Conservation (phyloP, 1,140 invertebrate species). For the Drosophila saltans region DNA sequence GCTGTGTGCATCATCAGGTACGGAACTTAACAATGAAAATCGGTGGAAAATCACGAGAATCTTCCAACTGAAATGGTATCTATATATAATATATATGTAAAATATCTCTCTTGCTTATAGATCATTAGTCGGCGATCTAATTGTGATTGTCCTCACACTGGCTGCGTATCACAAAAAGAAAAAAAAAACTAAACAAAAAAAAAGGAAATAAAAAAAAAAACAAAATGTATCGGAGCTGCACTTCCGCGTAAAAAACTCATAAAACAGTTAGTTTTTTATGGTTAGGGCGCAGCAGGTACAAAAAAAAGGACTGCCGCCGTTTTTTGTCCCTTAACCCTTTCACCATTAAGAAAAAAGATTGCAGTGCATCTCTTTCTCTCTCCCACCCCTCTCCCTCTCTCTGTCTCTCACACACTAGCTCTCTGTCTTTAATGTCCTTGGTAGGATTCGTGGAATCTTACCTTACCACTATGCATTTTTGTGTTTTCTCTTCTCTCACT, state of each 20-base stretch:
- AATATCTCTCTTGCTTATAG: constrained; percentile 13
- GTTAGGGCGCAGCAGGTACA: constrained; percentile 13
- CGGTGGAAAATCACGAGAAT: constrained; percentile 76
- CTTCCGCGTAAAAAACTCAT: constrained; percentile 69
- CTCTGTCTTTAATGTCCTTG: constrained; percentile 56
- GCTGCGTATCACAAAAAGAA: neutral
- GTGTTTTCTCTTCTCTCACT: constrained; percentile 11
- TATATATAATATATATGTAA: constrained; percentile 29
- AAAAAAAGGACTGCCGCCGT: constrained; percentile 30
- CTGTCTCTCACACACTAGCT: constrained; percentile 13
- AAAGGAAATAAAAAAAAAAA: constrained; percentile 26
- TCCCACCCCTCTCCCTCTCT: neutral
- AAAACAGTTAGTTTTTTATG: constrained; percentile 77
- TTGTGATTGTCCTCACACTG: constrained; percentile 51
- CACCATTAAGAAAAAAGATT: constrained; percentile 68
- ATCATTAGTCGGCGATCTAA: constrained; percentile 51
- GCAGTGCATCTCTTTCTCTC: too few species aligned
- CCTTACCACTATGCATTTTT: constrained; percentile 13
- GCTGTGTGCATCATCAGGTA: constrained; percentile 48
- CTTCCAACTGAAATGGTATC: constrained; percentile 30
- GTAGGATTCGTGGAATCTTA: constrained; percentile 39
- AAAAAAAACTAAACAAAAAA: neutral
- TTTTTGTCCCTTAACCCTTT: constrained; percentile 70
- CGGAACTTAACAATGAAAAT: constrained; percentile 71
- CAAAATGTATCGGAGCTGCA: constrained; percentile 25